Percentiles rank a stretch among this genome's conserved stretches.
phyloP scores from a whole-genome alignment of 2,888 invertebrate genomes.

The Lampropteryx suffumata region DNA sequence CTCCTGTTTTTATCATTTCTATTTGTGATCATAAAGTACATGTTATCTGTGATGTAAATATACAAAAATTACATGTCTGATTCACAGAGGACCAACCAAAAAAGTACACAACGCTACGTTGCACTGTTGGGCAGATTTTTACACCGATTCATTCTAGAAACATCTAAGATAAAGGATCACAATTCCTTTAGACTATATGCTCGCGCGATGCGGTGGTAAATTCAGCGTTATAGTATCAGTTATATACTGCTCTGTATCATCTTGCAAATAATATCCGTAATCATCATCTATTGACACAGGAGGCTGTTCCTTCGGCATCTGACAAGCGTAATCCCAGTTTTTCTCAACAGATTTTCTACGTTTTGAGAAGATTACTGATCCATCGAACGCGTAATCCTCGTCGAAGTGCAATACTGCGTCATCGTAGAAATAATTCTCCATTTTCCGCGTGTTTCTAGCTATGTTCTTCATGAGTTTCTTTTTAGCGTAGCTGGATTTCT shows the following conservation, averaged over 20 bases:
- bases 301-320: slow-evolving; percentile 60
- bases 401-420: slow-evolving; percentile 76
- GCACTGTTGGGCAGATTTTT: no score
- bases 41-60: no score
- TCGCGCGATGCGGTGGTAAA: slow-evolving; percentile 73
- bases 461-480: slow-evolving; percentile 76
- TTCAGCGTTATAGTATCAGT: slow-evolving; percentile 77
- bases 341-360: slow-evolving; percentile 73
- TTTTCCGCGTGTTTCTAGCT: slow-evolving; percentile 64
- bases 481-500: slow-evolving; percentile 73
- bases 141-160: no score
- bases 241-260: slow-evolving; percentile 51
- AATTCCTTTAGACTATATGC: slow-evolving; percentile 58
- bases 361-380: slow-evolving; percentile 74
- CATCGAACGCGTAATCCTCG: slow-evolving; percentile 76
- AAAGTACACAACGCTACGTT: no score
- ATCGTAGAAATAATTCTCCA: slow-evolving; percentile 77
- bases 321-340: slow-evolving; percentile 64
- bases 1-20: no score
- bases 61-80: no score
- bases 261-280: slow-evolving; percentile 74
- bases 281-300: slow-evolving; percentile 73
- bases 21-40: no score
- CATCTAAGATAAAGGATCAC: no score
- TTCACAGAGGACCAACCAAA: no score